Evolutionary conservation across 2,888 invertebrate species (phyloP).

Genomic region (Galeopsomyia nigrocyanea): DNA sequence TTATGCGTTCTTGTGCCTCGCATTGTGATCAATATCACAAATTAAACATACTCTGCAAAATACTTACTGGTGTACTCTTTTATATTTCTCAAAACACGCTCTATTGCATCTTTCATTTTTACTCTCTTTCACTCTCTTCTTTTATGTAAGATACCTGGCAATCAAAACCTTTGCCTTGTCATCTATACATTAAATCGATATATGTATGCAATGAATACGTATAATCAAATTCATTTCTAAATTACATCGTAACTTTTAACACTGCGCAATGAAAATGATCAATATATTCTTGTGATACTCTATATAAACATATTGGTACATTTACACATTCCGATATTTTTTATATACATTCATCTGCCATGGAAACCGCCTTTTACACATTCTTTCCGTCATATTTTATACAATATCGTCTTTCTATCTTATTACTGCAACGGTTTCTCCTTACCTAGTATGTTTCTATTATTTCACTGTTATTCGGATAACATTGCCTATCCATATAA

Average conservation of each 20-base stretch:
- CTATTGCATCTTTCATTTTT: constrained; percentile 3
- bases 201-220: constrained; percentile 24
- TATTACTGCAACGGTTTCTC: constrained; percentile 42
- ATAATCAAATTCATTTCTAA: constrained; percentile 37
- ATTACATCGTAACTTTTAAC: constrained; percentile 35
- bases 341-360: constrained; percentile 37
- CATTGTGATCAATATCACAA: constrained; percentile 43
- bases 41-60: constrained; percentile 34
- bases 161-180: constrained; percentile 25
- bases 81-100: constrained; percentile 14
- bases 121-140: constrained; percentile 19
- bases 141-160: constrained; percentile 30
- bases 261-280: constrained; percentile 34
- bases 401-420: constrained; percentile 34
- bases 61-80: constrained; percentile 10
- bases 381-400: constrained; percentile 19
- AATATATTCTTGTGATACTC: constrained; percentile 27
- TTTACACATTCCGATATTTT: constrained; percentile 37
- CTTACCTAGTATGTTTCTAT: constrained; percentile 67
- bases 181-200: constrained; percentile 7
- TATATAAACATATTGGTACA: constrained; percentile 46
- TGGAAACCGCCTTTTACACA: constrained; percentile 20
- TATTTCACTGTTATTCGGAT: constrained; percentile 65
- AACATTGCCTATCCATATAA: constrained; percentile 61
- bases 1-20: constrained; percentile 51